Percentiles rank a stretch among this genome's conserved stretches.
Evolutionary conservation across 2,113 vertebrate genomes (phyloP).

Genomic region (Bos javanicus): DNA sequence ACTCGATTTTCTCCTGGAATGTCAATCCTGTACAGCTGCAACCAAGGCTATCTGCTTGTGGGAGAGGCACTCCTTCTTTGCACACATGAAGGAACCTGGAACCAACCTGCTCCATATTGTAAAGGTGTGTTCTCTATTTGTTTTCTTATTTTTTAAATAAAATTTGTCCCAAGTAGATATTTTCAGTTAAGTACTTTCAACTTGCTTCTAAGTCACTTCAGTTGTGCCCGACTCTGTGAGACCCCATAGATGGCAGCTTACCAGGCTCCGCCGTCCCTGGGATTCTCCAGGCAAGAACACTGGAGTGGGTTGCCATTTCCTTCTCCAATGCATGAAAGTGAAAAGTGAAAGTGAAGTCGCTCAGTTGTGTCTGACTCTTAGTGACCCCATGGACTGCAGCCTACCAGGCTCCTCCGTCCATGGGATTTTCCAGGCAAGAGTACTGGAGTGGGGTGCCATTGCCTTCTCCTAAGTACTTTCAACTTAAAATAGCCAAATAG

Average conservation of each 20-base stretch:
- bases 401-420: no score
- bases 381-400: no score
- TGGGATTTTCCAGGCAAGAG: no score
- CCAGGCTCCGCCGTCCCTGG: no score
- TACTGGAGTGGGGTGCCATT: no score
- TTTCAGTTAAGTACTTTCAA: not conserved
- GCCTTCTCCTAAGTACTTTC: not conserved
- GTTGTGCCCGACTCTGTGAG: no score
- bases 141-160: not conserved
- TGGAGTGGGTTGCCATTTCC: no score
- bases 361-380: no score
- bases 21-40: conserved; percentile 73
- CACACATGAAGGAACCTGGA: conserved; percentile 66
- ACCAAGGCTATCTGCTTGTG: conserved; percentile 64
- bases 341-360: no score
- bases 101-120: conserved; percentile 32
- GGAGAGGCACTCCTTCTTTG: conserved; percentile 68
- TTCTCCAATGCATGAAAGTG: no score
- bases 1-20: conserved; percentile 57
- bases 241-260: no score
- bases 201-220: not conserved
- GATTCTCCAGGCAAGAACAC: no score
- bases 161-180: not conserved
- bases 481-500: not conserved
- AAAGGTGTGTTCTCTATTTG: not conserved